Conservation (phyloP, 2,113 vertebrate genomes). For the Petrocephalus microphthalmus region DNA sequence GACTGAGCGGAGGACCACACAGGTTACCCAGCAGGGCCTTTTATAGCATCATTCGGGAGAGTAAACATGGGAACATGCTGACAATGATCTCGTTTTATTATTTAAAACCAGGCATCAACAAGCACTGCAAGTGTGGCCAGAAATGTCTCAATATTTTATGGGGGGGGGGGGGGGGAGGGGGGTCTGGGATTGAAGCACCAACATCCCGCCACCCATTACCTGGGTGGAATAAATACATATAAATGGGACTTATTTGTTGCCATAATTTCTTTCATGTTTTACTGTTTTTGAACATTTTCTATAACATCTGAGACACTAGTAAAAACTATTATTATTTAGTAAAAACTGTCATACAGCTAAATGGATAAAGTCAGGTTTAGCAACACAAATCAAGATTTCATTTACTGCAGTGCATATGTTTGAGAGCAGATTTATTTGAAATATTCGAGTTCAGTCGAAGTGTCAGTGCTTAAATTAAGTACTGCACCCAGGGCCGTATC, state of each 20-base stretch:
- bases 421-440: background rate
- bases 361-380: background rate
- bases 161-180: no score
- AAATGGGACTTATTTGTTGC: background rate
- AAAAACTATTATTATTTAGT: no score
- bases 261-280: background rate
- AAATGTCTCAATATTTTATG: background rate
- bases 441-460: background rate
- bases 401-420: background rate
- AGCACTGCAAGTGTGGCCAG: background rate
- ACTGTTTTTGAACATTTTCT: background rate
- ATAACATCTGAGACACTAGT: background rate
- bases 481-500: background rate
- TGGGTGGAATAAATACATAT: background rate
- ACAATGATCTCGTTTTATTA: background rate
- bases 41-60: background rate
- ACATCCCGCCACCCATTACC: background rate
- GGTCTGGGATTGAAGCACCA: background rate
- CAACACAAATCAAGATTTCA: background rate
- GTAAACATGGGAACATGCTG: background rate
- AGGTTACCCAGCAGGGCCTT: background rate
- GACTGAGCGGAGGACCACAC: background rate
- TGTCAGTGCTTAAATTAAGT: background rate
- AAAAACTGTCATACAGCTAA: background rate
- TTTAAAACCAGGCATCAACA: background rate